phyloP scores from a whole-genome alignment of 2,888 invertebrate species.

The Lithosia quadra region DNA sequence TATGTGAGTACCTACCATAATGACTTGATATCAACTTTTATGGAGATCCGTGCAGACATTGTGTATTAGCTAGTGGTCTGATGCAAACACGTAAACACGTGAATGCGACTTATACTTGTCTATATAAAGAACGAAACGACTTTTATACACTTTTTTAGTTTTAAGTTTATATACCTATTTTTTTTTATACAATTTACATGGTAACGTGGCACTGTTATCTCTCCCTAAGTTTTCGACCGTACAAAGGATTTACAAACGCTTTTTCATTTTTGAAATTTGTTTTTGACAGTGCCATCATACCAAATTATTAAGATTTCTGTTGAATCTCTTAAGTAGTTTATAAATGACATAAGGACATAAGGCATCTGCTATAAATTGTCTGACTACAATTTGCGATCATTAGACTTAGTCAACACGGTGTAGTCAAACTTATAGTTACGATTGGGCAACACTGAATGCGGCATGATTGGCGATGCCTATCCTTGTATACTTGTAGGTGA shows the following conservation, averaged over 20 bases:
- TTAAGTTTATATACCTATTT: constrained; percentile 36
- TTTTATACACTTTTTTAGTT: constrained; percentile 37
- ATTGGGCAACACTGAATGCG: background rate
- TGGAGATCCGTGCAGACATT: background rate
- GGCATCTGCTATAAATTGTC: constrained; percentile 11
- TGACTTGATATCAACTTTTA: too few relatives aligned
- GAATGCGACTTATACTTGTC: background rate
- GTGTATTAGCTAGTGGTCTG: background rate
- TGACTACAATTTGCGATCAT: background rate
- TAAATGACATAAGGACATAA: background rate
- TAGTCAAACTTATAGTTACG: background rate
- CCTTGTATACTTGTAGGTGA: background rate
- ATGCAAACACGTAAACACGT: background rate
- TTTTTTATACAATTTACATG: constrained; percentile 59
- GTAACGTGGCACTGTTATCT: constrained; percentile 37
- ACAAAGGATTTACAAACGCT: background rate
- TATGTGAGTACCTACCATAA: too few relatives aligned
- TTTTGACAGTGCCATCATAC: constrained; percentile 13
- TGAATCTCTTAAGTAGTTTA: constrained; percentile 9
- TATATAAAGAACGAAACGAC: background rate
- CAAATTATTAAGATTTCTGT: background rate
- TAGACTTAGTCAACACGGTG: background rate
- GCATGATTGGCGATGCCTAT: background rate
- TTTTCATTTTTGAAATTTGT: background rate
- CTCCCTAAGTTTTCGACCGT: constrained; percentile 6